Evolutionary conservation across 2,888 invertebrate genomes (phyloP), one percentile per base, ranked within the genome.

Genomic region (Ischnura elegans): DNA sequence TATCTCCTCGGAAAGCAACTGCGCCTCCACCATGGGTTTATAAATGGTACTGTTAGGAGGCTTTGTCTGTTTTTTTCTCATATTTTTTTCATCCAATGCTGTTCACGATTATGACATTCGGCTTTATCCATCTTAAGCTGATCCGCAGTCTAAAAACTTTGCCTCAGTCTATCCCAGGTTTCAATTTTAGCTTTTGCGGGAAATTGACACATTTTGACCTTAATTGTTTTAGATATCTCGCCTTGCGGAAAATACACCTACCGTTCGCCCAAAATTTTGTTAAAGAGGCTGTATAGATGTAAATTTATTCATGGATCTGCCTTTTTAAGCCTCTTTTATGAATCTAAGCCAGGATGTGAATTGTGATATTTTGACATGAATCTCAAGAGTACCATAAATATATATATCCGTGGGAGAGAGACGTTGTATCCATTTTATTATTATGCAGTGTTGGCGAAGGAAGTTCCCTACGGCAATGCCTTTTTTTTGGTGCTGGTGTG

Each of bases 251-350:
- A 66, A 29, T 29, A 29, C 21, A 21, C 29, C 10, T 29, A 66
- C 29, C 66, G 29, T 29, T 29, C 66, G 2, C 66, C 13, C 29
- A 21, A n/a, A 21, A 66, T 29, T 10, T 66, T 29, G n/a, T 66
- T 66, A 66, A 5, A 6, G 66, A 66, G 66, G 5, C 8, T n/a
- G n/a, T 66, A 66, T 66, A 8, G n/a, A 66, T 66, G 66, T 66
- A 66, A 66, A 66, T 66, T 66, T 66, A 66, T 66, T 66, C 66
- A 66, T 66, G 66, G 29, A 66, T 66, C n/a, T 29, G 66, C 29
- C n/a, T n/a, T n/a, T n/a, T n/a, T n/a, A n/a, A n/a, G n/a, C n/a
- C n/a, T n/a, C 29, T 66, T 66, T 8, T 66, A 10, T 66, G 66
- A 66, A 66, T 66, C 66, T n/a, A n/a, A 66, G 66, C 66, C 66